A percentile compares a stretch with the other conserved stretches of the same genome.
phyloP scores from a whole-genome alignment of 2,113 vertebrate species.

The Tamias sibiricus region DNA sequence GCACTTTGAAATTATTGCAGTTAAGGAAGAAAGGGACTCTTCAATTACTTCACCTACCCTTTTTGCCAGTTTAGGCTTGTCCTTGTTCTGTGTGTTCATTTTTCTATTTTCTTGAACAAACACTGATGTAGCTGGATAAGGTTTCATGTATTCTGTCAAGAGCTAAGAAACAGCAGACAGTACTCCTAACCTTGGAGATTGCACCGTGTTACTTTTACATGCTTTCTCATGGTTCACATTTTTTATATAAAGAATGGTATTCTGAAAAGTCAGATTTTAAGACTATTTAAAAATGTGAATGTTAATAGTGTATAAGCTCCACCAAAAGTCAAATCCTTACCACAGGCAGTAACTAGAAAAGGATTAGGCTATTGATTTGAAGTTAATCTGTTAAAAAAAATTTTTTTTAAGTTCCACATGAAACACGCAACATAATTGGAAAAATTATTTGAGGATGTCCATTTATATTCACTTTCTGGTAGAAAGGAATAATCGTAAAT shows the following conservation, averaged over 20 bases:
- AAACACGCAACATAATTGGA: not conserved
- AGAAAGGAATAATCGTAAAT: slow-evolving; percentile 9
- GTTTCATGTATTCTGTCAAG: slow-evolving; percentile 59
- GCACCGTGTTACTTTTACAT: not conserved
- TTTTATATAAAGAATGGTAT: not conserved
- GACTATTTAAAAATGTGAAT: slow-evolving; percentile 22
- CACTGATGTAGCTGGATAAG: slow-evolving; percentile 18
- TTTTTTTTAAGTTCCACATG: not conserved
- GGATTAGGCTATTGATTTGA: not conserved
- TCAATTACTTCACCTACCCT: slow-evolving; percentile 34
- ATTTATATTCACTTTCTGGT: not conserved
- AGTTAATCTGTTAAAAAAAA: not conserved
- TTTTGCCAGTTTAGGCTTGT: slow-evolving; percentile 33
- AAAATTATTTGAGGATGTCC: not conserved
- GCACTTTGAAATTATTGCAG: slow-evolving; percentile 16
- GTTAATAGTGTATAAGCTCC: not conserved
- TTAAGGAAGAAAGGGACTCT: slow-evolving; percentile 47
- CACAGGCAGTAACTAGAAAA: not conserved
- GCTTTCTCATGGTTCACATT: not conserved
- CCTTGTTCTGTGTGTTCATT: not conserved
- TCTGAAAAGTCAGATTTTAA: not conserved
- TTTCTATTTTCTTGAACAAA: slow-evolving; percentile 56
- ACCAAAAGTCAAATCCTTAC: not conserved
- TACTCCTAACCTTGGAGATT: slow-evolving; percentile 37
- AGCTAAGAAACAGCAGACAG: slow-evolving; percentile 39